phyloP scores from a whole-genome alignment of 2,797 vertebrate species.

The Rhinoraja longicauda region DNA sequence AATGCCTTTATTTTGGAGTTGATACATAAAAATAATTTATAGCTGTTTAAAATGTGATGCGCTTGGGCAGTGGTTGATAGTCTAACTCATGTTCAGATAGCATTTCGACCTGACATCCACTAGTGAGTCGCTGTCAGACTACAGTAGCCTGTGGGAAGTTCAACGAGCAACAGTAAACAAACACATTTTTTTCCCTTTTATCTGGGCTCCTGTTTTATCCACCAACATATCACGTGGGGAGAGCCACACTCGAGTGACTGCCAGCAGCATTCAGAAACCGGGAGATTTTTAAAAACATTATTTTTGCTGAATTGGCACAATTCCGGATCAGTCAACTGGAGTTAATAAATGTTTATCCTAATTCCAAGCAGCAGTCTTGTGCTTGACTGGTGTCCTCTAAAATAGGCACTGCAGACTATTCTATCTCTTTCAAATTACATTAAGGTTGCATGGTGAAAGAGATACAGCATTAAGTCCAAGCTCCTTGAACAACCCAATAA shows the following conservation, averaged over 20 bases:
- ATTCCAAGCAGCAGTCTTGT: background rate
- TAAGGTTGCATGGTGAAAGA: background rate
- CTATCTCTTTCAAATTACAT: background rate
- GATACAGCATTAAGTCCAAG: background rate
- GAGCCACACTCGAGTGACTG: background rate
- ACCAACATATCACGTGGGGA: background rate
- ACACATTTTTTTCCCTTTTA: background rate
- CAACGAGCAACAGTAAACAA: too few relatives aligned
- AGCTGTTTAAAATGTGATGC: background rate
- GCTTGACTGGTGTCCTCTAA: background rate
- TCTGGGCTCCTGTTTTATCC: background rate
- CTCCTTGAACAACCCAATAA: background rate
- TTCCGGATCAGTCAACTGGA: background rate
- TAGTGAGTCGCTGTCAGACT: too few relatives aligned
- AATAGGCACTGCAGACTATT: background rate
- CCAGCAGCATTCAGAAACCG: background rate
- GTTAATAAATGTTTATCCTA: background rate
- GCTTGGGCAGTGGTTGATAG: background rate
- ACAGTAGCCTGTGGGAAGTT: too few relatives aligned
- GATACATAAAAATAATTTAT: background rate
- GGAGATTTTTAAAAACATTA: too few relatives aligned
- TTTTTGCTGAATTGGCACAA: background rate
- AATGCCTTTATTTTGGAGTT: background rate
- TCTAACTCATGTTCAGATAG: background rate
- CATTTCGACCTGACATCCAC: background rate